Percentiles rank a stretch among this genome's conserved stretches.
These are phyloP conservation scores for Octodonta nipae DNA, from an alignment of 2,888 invertebrate species.

Conservation along the genomic window DNA sequence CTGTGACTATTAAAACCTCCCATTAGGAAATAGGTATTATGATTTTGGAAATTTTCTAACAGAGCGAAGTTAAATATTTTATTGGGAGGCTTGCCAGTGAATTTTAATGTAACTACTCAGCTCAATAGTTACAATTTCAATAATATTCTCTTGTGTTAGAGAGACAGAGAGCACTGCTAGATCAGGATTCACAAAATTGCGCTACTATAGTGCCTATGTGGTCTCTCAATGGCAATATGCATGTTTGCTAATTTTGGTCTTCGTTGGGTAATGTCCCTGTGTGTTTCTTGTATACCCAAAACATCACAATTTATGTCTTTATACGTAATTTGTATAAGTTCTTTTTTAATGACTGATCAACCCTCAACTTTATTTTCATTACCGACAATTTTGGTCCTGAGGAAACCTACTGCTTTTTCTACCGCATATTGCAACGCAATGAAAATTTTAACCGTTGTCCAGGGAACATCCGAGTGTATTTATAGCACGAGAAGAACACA, in stretches of 20 bases:
- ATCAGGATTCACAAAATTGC: background rate
- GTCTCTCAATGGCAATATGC: constrained; percentile 1
- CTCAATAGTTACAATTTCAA: background rate
- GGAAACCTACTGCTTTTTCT: background rate
- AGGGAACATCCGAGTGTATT: too few species aligned
- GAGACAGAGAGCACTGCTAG: constrained; percentile 1
- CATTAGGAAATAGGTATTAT: too few species aligned
- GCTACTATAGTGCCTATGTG: background rate
- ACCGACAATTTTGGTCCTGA: constrained; percentile 1
- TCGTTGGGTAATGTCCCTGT: background rate
- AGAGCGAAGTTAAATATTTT: too few species aligned
- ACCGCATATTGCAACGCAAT: too few species aligned
- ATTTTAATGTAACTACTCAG: background rate
- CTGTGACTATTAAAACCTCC: constrained; percentile 1
- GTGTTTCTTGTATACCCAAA: background rate
- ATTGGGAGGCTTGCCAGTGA: too few species aligned
- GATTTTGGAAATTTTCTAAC: too few species aligned
- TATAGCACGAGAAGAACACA: too few species aligned
- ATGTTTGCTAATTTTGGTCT: constrained; percentile 1
- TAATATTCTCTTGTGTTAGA: background rate
- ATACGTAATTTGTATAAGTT: background rate
- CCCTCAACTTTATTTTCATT: too few species aligned
- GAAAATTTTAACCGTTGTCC: too few species aligned
- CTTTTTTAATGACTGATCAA: constrained; percentile 1
- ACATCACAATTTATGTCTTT: constrained; percentile 1